A percentile compares a stretch with the other conserved stretches of the same genome.
Conservation (phyloP, 1,140 invertebrate species). For the Hesperophylax magnus region DNA sequence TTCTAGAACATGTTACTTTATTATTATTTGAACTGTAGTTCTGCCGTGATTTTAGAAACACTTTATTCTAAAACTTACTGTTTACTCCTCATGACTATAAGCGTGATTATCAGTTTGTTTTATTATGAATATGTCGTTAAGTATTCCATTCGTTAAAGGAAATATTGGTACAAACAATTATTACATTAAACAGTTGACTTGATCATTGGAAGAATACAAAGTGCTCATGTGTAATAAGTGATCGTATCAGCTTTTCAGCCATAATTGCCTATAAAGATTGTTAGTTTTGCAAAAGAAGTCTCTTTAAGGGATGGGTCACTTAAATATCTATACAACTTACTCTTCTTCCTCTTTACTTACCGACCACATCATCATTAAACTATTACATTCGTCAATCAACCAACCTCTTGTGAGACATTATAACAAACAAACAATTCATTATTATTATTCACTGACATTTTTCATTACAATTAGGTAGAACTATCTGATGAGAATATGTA, state of each 20-base stretch:
- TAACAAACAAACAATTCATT: background rate
- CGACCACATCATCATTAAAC: too few species aligned
- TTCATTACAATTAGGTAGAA: background rate
- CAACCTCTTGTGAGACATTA: slow-evolving; percentile 47
- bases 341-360: too few species aligned
- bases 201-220: slow-evolving; percentile 30
- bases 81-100: slow-evolving; percentile 48
- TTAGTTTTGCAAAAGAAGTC: slow-evolving; percentile 28
- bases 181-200: slow-evolving; percentile 11
- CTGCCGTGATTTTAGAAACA: slow-evolving; percentile 46
- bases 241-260: slow-evolving; percentile 8
- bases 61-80: slow-evolving; percentile 44
- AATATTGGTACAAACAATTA: slow-evolving; percentile 24
- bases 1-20: slow-evolving; percentile 40
- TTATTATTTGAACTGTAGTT: slow-evolving; percentile 55
- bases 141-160: slow-evolving; percentile 9
- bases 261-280: slow-evolving; percentile 20
- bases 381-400: background rate
- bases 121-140: slow-evolving; percentile 35
- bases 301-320: slow-evolving; percentile 31
- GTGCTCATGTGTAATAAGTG: slow-evolving; percentile 33
- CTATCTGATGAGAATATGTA: too few species aligned
- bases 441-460: background rate
- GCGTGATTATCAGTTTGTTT: slow-evolving; percentile 50
- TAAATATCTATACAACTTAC: slow-evolving; percentile 18